phyloP scores from a whole-genome alignment of 2,888 invertebrate genomes.

The Cenopis cana region DNA sequence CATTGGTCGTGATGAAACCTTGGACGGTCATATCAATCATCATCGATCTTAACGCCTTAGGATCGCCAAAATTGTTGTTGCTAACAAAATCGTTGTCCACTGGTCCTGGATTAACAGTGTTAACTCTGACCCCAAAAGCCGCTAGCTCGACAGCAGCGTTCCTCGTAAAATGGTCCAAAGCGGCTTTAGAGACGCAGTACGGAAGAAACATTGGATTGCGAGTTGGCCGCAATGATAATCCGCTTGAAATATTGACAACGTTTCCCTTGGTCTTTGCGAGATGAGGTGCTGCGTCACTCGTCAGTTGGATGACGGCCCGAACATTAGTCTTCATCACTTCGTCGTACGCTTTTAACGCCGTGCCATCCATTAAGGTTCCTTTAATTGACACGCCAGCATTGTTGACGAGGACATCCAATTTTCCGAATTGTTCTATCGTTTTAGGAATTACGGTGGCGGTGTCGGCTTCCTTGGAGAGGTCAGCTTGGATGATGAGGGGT shows the following conservation, averaged over 20 bases:
- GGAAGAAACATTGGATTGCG: slow-evolving; percentile 44
- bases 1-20: slow-evolving; percentile 26
- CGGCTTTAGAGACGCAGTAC: slow-evolving; percentile 90
- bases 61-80: slow-evolving; percentile 20
- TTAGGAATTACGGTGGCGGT: slow-evolving; percentile 50
- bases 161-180: slow-evolving; percentile 90
- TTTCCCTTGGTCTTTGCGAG: slow-evolving; percentile 59
- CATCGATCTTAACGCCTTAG: not conserved
- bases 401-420: slow-evolving; percentile 61
- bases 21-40: slow-evolving; percentile 7
- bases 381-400: too few species aligned
- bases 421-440: slow-evolving; percentile 56
- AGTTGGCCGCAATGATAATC: slow-evolving; percentile 44
- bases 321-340: slow-evolving; percentile 57
- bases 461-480: slow-evolving; percentile 57
- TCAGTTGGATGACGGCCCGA: slow-evolving; percentile 54
- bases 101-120: slow-evolving; percentile 86
- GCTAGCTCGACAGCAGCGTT: slow-evolving; percentile 88
- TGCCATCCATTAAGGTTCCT: too few species aligned
- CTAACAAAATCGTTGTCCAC: slow-evolving; percentile 31
- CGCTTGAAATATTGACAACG: slow-evolving; percentile 63
- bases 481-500: slow-evolving; percentile 54
- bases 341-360: slow-evolving; percentile 55
- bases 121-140: slow-evolving; percentile 85
- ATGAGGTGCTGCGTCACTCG: slow-evolving; percentile 55